Percentiles rank a stretch among this genome's conserved stretches.
Evolutionary conservation across 2,888 invertebrate genomes (phyloP).

Genomic region (Chamaedrilus cognettii): DNA sequence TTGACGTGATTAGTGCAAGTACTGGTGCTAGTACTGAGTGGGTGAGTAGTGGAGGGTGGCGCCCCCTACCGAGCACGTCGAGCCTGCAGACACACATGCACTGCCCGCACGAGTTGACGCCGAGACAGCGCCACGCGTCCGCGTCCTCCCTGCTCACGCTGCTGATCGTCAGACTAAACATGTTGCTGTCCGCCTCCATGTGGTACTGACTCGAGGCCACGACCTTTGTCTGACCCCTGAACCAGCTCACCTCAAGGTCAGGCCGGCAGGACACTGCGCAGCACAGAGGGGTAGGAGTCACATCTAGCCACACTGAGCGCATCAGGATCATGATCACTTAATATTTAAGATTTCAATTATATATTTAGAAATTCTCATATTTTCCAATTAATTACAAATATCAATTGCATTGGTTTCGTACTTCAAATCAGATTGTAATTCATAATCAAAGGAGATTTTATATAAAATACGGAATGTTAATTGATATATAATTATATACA

Average conservation of each 20-base stretch:
- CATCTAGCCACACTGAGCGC: too few species aligned
- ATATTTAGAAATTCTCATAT: too few species aligned
- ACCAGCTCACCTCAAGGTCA: slow-evolving; percentile 60
- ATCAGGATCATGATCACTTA: too few species aligned
- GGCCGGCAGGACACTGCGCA: slow-evolving; percentile 58
- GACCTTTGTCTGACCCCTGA: slow-evolving; percentile 73
- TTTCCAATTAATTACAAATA: too few species aligned
- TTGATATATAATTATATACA: too few species aligned
- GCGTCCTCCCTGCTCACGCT: slow-evolving; percentile 50
- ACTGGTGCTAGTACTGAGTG: neutral
- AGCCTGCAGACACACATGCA: slow-evolving; percentile 56
- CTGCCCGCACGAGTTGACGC: slow-evolving; percentile 57
- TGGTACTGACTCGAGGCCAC: slow-evolving; percentile 46
- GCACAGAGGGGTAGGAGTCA: too few species aligned
- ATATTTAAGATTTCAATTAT: too few species aligned
- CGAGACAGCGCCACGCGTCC: slow-evolving; percentile 58
- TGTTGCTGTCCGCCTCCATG: slow-evolving; percentile 46
- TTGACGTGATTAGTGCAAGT: neutral
- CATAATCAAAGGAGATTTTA: too few species aligned
- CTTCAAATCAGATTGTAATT: too few species aligned
- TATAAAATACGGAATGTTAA: too few species aligned
- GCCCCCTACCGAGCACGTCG: slow-evolving; percentile 53
- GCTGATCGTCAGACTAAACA: slow-evolving; percentile 44
- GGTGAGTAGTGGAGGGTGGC: neutral
- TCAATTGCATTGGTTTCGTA: too few species aligned